Evolutionary conservation across 2,113 vertebrate genomes (phyloP).

Genomic region (Silurus asotus): DNA sequence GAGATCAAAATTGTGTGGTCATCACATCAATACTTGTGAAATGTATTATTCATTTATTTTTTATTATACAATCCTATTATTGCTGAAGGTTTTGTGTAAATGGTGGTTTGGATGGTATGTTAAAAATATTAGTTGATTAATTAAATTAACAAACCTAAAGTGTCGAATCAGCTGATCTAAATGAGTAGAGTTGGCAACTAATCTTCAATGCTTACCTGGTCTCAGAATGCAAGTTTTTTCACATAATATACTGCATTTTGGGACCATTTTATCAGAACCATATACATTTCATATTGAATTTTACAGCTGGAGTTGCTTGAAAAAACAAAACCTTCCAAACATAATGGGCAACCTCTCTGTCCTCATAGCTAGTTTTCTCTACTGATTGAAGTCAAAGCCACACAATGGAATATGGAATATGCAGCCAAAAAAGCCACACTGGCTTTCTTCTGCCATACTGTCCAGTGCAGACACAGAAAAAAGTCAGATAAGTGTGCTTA

Average conservation of each 20-base stretch:
- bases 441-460: too few species aligned
- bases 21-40: neutral
- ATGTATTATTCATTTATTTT: neutral
- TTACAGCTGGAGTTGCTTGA: neutral
- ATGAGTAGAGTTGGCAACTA: neutral
- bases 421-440: too few species aligned
- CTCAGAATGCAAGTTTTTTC: neutral
- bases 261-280: neutral
- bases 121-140: neutral
- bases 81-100: neutral
- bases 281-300: neutral
- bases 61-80: neutral
- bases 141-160: neutral
- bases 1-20: constrained; percentile 31
- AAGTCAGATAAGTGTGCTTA: constrained; percentile 2
- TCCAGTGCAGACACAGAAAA: constrained; percentile 1
- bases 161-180: neutral
- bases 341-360: neutral
- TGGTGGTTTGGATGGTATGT: neutral
- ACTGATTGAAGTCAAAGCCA: constrained; percentile 33
- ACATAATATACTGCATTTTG: neutral
- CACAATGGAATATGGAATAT: neutral
- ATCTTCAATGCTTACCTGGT: neutral
- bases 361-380: constrained; percentile 1
- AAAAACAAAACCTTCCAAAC: neutral